Base-by-base conservation (phyloP, 2,888 invertebrate genomes). In the Oscheius onirici region DNA sequence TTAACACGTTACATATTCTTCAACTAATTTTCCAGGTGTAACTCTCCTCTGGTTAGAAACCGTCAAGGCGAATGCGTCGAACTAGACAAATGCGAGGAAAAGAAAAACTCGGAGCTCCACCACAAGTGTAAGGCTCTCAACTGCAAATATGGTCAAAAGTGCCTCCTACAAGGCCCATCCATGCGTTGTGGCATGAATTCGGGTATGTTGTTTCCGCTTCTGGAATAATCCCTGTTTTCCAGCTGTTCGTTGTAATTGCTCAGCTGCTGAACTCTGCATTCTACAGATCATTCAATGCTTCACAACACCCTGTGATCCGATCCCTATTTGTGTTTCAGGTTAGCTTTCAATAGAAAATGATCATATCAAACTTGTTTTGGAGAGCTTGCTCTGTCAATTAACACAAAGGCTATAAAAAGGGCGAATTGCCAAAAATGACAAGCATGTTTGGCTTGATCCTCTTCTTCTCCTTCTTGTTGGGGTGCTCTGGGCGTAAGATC, bases 311-410 rank as follows among this genome's bases (percentile, higher is more conserved):
- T 58, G 58, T 20, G 17, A 34, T 58, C 41, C 58, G 1, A 15
- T 40, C 13, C 58, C 58, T 8, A 15, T 43, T 17, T 58, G 58
- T 58, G 43, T 58, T 43, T 40, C 58, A 41, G 55, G 55, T 55
- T 55, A 26, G 55, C 34, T 34, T 55, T 55, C 13, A 51, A 22
- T 20, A 2, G 17, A 20, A 20, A 15, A n/a, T n/a, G 51, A 15
- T 51, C 20, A 20, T 20, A 17, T 22, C 51, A 51, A 51, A 3
- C 51, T 51, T 51, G 51, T 51, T 46, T 24, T 20, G 15, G 22
- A 51, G 15, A 20, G 8, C 34, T 8, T 34, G 34, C 5, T 3
- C 34, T 34, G 34, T 3, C 34, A 34, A 34, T 6, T 34, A 34
- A 34, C 34, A 34, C 3, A 6, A 8, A 6, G 3, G 34, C 34